phyloP scores from a whole-genome alignment of 2,113 vertebrate genomes.

The Cheirogaleus medius region DNA sequence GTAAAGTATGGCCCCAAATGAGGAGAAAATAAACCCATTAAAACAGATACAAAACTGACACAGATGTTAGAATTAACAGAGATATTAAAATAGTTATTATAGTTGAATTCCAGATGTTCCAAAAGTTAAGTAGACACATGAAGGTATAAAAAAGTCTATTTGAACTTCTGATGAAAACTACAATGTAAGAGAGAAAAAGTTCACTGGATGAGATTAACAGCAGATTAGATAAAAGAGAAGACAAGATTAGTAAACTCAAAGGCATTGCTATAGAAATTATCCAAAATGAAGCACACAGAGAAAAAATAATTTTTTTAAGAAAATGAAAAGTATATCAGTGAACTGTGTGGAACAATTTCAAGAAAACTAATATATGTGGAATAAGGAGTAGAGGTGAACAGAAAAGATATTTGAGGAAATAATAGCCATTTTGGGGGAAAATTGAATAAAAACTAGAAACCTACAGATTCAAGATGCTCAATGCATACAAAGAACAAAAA shows the following conservation, averaged over 20 bases:
- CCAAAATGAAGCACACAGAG: not conserved
- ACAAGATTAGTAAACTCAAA: not conserved
- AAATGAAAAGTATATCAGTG: not conserved
- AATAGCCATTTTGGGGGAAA: not conserved
- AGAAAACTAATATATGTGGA: not conserved
- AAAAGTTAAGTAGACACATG: not conserved
- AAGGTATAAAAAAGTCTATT: not conserved
- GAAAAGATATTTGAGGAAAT: not conserved
- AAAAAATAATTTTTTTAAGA: not conserved
- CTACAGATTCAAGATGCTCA: not conserved
- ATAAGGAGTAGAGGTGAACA: not conserved
- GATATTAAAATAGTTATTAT: not conserved
- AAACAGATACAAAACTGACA: not conserved
- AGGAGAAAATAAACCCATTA: not conserved
- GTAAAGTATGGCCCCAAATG: not conserved
- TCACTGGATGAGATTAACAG: not conserved
- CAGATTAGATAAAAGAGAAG: not conserved
- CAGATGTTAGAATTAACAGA: not conserved
- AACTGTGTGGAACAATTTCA: not conserved
- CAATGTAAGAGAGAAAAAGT: not conserved
- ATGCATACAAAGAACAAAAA: not conserved
- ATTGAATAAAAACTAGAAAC: not conserved
- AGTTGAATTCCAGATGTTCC: not conserved
- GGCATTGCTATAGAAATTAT: not conserved
- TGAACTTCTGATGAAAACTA: not conserved